Base-by-base conservation (phyloP, 2,888 invertebrate genomes). In the Lepetodrilus schrolli region DNA sequence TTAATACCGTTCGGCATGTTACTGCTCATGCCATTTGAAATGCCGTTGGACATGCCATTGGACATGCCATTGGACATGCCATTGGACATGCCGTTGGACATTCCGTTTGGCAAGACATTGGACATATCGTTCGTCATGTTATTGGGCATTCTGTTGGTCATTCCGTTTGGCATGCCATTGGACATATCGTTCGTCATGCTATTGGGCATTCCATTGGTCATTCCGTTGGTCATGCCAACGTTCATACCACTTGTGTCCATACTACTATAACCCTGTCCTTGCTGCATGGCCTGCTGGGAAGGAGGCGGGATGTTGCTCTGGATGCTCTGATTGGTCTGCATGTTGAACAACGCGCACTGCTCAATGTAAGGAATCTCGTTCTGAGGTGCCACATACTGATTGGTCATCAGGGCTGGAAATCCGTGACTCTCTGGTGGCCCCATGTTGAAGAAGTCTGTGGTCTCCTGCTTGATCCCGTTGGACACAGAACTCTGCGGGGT, bases 311-410 rank as follows among this genome's bases (percentile, higher is more conserved):
- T 34, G 26, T 48, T 43, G 37, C 48, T 48, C 10, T 70, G 47
- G 1, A 49, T 26, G 30, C 47, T 50, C 23, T 50, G 49, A 26
- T 34, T 36, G 5, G 47, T 43, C 21, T 43, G 34, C 65, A 72
- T 65, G 43, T 71, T 58, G 23, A 72, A 66, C 47, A 68, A 69
- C 13, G 76, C 77, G 20, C 82, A 79, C 74, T 86, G 85, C 73
- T 87, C 87, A 69, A 85, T 82, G 71, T 81, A 85, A 21, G 84
- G 85, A 71, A 86, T 84, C 58, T 87, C 83, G 74, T 82, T 84
- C 74, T 87, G 86, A 26, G 83, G 85, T 58, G 87, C 86, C 4
- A 89, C 88, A 65, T 83, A 81, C 47, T 86, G 85, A 75, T 89
- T 89, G 72, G 79, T 83, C 72, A 83, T 84, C 76, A 86, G 82